These are phyloP conservation scores for Eilema caniola DNA, from an alignment of 2,888 invertebrate species.

Conservation along the genomic window DNA sequence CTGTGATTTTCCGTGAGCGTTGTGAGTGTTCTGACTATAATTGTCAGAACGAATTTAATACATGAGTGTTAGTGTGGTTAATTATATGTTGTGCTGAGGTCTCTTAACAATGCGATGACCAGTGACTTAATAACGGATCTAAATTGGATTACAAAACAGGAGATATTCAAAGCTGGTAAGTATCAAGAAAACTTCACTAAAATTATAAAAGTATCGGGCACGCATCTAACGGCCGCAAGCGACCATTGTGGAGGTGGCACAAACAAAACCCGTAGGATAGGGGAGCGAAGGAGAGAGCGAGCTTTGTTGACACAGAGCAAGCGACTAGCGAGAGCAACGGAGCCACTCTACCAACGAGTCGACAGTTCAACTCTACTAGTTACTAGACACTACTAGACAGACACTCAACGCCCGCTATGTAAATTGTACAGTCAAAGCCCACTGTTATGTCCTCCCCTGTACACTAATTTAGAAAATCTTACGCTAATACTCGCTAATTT, in stretches of 20 bases:
- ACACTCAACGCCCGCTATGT: conserved; percentile 33
- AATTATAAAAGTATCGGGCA: conserved; percentile 51
- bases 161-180: conserved; percentile 70
- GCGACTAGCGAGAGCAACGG: conserved; percentile 56
- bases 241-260: conserved; percentile 64
- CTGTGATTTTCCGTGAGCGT: conserved; percentile 64
- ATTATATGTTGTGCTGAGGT: conserved; percentile 55
- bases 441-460: conserved; percentile 56
- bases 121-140: conserved; percentile 59
- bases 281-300: conserved; percentile 78
- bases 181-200: conserved; percentile 38
- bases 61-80: conserved; percentile 59
- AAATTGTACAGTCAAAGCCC: conserved; percentile 58
- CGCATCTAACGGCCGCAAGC: conserved; percentile 42
- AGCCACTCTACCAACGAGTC: conserved; percentile 35
- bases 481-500: conserved; percentile 30
- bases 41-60: conserved; percentile 54
- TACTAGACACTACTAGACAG: conserved; percentile 35
- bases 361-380: conserved; percentile 19
- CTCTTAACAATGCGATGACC: conserved; percentile 61
- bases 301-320: conserved; percentile 79
- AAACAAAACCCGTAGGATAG: conserved; percentile 73
- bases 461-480: conserved; percentile 42
- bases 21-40: conserved; percentile 59
- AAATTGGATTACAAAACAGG: conserved; percentile 72